Percentiles rank a stretch among this genome's conserved stretches.
phyloP scores from a whole-genome alignment of 2,888 invertebrate genomes.

The Pachycephus smyrnensis region DNA sequence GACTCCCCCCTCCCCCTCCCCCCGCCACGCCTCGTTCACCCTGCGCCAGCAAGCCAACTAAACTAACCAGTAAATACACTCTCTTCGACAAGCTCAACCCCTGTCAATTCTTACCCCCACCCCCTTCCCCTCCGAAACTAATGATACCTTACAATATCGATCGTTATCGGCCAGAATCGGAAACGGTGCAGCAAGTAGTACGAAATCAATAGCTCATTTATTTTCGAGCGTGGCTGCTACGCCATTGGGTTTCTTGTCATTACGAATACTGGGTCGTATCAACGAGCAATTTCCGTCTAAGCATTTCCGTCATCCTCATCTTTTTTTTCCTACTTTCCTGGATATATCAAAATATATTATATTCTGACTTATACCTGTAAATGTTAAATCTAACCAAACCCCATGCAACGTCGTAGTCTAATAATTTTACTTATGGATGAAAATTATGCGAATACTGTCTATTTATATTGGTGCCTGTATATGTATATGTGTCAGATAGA shows the following conservation, averaged over 20 bases:
- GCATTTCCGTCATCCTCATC: not conserved
- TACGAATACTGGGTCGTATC: not conserved
- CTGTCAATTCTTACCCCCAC: not conserved
- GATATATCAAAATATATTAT: not conserved
- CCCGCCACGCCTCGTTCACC: rapidly evolving
- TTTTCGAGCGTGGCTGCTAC: slow-evolving; percentile 38
- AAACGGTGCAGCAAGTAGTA: slow-evolving; percentile 21
- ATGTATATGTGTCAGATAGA: too few relatives aligned
- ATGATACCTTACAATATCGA: not conserved
- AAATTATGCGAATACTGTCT: too few relatives aligned
- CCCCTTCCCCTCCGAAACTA: not conserved
- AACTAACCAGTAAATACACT: not conserved
- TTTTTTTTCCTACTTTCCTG: not conserved
- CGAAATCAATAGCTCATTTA: slow-evolving; percentile 53
- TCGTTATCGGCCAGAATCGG: not conserved
- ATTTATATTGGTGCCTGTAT: not conserved
- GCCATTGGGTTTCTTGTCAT: slow-evolving; percentile 5
- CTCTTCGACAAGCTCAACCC: not conserved
- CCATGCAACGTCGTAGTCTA: not conserved
- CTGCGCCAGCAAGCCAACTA: not conserved
- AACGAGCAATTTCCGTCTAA: not conserved
- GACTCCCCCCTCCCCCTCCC: not conserved
- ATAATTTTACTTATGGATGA: not conserved
- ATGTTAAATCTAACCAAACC: not conserved
- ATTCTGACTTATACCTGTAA: not conserved